Evolutionary conservation across 2,888 invertebrate species (phyloP).

Genomic region (Nemurella pictetii): DNA sequence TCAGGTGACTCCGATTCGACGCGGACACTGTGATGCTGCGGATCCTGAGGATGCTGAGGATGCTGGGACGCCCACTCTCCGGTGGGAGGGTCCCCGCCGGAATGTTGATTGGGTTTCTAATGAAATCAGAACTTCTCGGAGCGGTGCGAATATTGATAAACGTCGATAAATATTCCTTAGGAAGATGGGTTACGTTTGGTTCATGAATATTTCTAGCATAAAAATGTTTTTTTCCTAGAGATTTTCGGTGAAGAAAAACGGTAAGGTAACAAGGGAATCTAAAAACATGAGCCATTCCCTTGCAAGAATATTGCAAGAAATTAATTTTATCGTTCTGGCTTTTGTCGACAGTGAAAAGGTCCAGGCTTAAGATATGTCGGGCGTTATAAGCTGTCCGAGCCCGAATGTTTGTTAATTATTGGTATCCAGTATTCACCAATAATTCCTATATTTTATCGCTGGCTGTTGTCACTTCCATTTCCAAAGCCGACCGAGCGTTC

Average conservation of each 20-base stretch:
- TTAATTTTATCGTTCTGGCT: background rate
- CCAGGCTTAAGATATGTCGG: background rate
- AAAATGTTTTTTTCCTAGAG: background rate
- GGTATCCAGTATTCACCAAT: background rate
- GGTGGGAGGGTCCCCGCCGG: background rate
- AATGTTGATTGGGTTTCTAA: background rate
- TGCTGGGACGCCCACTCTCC: background rate
- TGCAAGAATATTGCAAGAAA: background rate
- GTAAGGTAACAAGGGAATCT: background rate
- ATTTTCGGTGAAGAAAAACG: no score
- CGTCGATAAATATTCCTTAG: background rate
- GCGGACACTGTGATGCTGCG: no score
- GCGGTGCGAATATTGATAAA: background rate
- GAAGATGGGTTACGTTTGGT: no score
- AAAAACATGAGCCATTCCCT: background rate
- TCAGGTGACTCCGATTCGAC: conserved; percentile 16
- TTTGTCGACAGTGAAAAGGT: no score
- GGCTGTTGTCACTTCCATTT: background rate
- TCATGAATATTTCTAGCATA: background rate
- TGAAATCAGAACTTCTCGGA: background rate
- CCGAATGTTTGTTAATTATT: background rate
- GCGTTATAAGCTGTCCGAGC: background rate
- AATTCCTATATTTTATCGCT: background rate
- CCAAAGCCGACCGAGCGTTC: background rate
- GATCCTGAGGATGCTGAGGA: background rate